These are phyloP conservation scores for Tyria jacobaeae DNA, from an alignment of 2,888 invertebrate genomes.

Conservation along the genomic window DNA sequence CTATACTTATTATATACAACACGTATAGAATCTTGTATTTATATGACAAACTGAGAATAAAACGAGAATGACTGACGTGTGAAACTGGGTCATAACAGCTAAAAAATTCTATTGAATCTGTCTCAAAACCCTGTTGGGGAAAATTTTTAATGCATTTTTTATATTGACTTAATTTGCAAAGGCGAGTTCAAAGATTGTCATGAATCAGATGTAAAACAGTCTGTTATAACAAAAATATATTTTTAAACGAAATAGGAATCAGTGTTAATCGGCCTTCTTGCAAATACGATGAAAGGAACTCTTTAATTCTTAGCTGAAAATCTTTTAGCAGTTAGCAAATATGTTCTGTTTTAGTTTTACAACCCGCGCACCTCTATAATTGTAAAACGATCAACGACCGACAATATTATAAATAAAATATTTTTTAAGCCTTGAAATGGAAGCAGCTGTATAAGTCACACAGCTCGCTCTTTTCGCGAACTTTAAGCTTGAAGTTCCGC, in stretches of 20 bases:
- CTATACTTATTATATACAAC: no score
- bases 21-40: neutral
- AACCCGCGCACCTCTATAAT: conserved; percentile 3
- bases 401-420: conserved; percentile 30
- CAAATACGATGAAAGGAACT: neutral
- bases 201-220: neutral
- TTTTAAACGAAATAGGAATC: neutral
- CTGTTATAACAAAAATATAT: neutral
- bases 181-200: no score
- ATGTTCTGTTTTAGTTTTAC: conserved; percentile 12
- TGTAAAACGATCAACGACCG: conserved; percentile 12
- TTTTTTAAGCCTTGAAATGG: conserved; percentile 44
- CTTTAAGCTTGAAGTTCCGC: conserved; percentile 59
- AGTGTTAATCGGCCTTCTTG: neutral
- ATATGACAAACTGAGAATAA: neutral
- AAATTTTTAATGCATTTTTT: no score
- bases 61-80: neutral
- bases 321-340: conserved; percentile 6
- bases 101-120: no score
- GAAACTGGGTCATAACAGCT: neutral
- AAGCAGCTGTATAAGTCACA: conserved; percentile 53
- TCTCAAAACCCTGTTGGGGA: no score
- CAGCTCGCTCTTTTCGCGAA: conserved; percentile 56
- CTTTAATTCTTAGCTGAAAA: neutral
- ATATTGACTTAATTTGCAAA: no score